Evolutionary conservation across 2,888 invertebrate genomes (phyloP).

Genomic region (Euclidia mi): DNA sequence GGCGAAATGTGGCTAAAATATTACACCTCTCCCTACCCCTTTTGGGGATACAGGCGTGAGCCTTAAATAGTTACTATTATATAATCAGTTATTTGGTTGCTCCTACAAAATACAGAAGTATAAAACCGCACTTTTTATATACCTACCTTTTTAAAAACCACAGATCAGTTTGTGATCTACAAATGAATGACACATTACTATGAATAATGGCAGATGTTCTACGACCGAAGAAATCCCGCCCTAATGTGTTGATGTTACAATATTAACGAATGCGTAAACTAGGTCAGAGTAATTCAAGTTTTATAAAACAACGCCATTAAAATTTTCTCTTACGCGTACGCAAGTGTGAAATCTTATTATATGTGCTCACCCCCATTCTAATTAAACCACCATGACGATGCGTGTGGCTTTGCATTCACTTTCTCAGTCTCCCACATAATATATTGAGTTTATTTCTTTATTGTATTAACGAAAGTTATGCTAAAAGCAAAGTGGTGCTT

Average conservation of each 20-base stretch:
- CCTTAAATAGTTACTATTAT: too few species aligned
- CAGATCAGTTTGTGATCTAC: too few species aligned
- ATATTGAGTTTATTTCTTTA: constrained; percentile 18
- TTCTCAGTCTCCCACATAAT: constrained; percentile 20
- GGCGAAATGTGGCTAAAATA: too few species aligned
- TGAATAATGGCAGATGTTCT: background rate
- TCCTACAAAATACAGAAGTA: too few species aligned
- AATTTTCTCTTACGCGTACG: constrained; percentile 18
- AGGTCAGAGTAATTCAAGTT: constrained; percentile 4
- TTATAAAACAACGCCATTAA: constrained; percentile 12
- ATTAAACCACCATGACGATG: constrained; percentile 37
- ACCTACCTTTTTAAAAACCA: too few species aligned
- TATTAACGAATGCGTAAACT: background rate
- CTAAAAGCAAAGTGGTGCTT: background rate
- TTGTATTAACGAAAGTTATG: constrained; percentile 15
- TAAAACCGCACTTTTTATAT: too few species aligned
- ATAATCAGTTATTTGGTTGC: too few species aligned
- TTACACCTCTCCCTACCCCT: too few species aligned
- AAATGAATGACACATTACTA: too few species aligned
- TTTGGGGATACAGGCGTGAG: too few species aligned
- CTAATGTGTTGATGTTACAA: background rate
- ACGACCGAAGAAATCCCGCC: background rate
- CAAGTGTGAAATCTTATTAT: constrained; percentile 36
- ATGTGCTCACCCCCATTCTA: constrained; percentile 35
- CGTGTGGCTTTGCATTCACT: constrained; percentile 17